Percentiles rank a stretch among this genome's conserved stretches.
Conservation (phyloP, 2,113 vertebrate species). For the Lichenostomus cassidix region DNA sequence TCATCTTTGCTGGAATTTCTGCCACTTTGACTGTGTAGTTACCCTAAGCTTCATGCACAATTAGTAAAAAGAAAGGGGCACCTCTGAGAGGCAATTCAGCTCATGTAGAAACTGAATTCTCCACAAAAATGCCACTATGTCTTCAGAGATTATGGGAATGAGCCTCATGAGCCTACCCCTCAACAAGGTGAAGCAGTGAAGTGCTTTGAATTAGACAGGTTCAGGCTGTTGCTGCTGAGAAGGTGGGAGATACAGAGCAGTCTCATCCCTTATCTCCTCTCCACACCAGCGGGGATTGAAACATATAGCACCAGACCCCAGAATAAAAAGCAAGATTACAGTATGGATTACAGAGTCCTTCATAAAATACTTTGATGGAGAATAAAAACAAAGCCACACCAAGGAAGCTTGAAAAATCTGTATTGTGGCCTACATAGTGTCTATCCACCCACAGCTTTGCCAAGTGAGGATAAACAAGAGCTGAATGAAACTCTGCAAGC, state of each 20-base stretch:
- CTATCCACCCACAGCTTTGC: slow-evolving; percentile 45
- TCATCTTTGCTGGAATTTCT: background rate
- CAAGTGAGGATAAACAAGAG: slow-evolving; percentile 47
- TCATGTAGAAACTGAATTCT: background rate
- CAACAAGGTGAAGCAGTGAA: background rate
- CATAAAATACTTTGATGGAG: background rate
- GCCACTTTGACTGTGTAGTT: background rate
- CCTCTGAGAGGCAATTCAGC: background rate
- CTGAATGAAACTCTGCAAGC: slow-evolving; percentile 35
- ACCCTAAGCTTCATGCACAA: background rate
- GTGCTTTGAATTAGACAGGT: background rate
- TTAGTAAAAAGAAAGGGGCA: background rate
- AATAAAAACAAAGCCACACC: slow-evolving; percentile 4
- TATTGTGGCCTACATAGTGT: slow-evolving; percentile 41
- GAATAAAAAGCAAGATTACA: background rate
- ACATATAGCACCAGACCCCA: accelerated
- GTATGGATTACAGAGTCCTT: background rate
- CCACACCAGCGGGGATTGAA: background rate
- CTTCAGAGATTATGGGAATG: background rate
- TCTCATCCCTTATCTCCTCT: background rate
- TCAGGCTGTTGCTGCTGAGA: background rate
- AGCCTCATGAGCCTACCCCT: background rate
- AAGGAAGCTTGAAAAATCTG: slow-evolving; percentile 4
- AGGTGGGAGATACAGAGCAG: background rate
- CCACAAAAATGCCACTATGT: background rate